phyloP scores from a whole-genome alignment of 2,113 vertebrate species.

The Cavia aperea region DNA sequence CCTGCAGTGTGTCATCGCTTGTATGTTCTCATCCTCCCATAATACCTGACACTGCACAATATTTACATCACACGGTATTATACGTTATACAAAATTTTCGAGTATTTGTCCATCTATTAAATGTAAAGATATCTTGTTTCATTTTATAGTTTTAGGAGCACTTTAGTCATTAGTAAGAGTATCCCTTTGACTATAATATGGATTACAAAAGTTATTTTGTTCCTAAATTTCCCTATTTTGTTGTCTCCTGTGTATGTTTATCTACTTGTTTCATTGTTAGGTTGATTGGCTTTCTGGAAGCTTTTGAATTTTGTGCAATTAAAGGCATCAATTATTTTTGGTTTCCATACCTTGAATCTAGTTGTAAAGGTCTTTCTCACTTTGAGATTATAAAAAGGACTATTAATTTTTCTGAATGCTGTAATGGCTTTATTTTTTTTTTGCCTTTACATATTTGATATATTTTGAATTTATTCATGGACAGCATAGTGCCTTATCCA shows the following conservation, averaged over 20 bases:
- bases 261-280: neutral
- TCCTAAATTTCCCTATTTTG: neutral
- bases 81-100: neutral
- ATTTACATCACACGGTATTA: neutral
- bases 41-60: neutral
- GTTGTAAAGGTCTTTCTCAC: neutral
- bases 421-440: neutral
- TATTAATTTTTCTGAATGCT: neutral
- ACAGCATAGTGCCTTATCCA: neutral
- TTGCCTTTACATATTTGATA: neutral
- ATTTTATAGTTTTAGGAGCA: neutral
- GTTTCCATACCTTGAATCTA: neutral
- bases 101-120: neutral
- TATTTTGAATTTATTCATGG: neutral
- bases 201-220: neutral
- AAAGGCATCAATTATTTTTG: neutral
- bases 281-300: neutral
- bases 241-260: neutral
- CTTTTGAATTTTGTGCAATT: constrained; percentile 8
- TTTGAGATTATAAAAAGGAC: neutral
- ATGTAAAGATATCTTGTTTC: neutral
- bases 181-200: neutral
- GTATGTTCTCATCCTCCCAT: neutral
- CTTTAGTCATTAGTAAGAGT: neutral
- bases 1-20: neutral